Percentiles rank a stretch among this genome's conserved stretches.
These are phyloP conservation scores for Melanotus villosus DNA, from an alignment of 2,888 invertebrate genomes.

Conservation along the genomic window DNA sequence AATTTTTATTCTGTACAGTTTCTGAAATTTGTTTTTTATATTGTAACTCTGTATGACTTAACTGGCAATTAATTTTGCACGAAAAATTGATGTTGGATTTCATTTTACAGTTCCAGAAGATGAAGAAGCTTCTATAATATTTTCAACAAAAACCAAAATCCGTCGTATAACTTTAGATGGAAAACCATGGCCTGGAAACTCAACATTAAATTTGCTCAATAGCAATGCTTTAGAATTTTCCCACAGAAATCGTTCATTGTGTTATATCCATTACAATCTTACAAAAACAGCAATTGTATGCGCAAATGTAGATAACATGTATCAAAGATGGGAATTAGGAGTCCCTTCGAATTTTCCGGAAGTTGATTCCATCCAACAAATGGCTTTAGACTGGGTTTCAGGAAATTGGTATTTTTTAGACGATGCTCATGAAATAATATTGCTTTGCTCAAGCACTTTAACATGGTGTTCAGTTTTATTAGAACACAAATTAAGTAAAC, in stretches of 20 bases:
- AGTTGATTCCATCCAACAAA: constrained; percentile 78
- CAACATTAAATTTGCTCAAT: constrained; percentile 65
- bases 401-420: constrained; percentile 79
- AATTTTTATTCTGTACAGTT: no score
- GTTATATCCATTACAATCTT: constrained; percentile 80
- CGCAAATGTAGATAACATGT: constrained; percentile 76
- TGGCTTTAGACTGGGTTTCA: constrained; percentile 88
- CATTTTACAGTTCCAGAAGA: constrained; percentile 73
- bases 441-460: constrained; percentile 77
- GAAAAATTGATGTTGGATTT: no score
- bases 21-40: no score
- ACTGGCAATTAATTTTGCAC: no score
- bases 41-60: no score
- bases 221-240: constrained; percentile 76
- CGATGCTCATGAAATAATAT: constrained; percentile 70
- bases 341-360: constrained; percentile 76
- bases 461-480: constrained; percentile 79
- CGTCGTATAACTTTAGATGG: constrained; percentile 75
- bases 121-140: constrained; percentile 77
- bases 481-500: constrained; percentile 77
- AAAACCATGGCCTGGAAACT: constrained; percentile 66
- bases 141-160: constrained; percentile 78
- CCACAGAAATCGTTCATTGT: constrained; percentile 77
- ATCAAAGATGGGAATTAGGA: constrained; percentile 72
- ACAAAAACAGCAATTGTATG: constrained; percentile 74